Percentiles rank a stretch among this genome's conserved stretches.
phyloP scores from a whole-genome alignment of 2,888 invertebrate species.

The Electrophaes corylata region DNA sequence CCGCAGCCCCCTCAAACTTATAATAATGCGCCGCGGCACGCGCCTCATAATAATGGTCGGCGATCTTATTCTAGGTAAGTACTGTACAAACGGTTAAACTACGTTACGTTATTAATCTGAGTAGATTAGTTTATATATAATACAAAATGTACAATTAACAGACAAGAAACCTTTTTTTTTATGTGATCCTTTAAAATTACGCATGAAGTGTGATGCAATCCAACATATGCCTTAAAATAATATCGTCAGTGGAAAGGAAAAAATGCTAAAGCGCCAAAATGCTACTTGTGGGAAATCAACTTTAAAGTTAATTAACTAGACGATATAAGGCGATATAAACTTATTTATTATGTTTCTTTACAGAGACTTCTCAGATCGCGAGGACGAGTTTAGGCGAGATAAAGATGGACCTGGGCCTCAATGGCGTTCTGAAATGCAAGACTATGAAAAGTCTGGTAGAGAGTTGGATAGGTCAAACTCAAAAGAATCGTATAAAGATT shows the following conservation, averaged over 20 bases:
- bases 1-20: slow-evolving; percentile 54
- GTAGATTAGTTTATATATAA: too few relatives aligned
- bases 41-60: slow-evolving; percentile 66
- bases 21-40: slow-evolving; percentile 70
- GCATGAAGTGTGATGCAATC: too few relatives aligned
- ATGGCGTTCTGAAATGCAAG: slow-evolving; percentile 81
- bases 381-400: slow-evolving; percentile 76
- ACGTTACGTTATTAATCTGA: not conserved
- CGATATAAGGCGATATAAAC: too few relatives aligned
- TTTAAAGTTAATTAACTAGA: too few relatives aligned
- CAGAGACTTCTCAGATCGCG: slow-evolving; percentile 79
- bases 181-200: too few relatives aligned
- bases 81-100: not conserved
- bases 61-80: slow-evolving; percentile 76
- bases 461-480: slow-evolving; percentile 78
- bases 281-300: too few relatives aligned
- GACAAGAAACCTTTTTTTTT: too few relatives aligned
- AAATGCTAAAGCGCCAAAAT: too few relatives aligned
- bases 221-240: too few relatives aligned
- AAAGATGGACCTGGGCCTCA: slow-evolving; percentile 75
- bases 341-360: slow-evolving; percentile 40
- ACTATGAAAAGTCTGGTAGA: slow-evolving; percentile 72
- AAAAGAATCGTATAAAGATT: slow-evolving; percentile 81
- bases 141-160: too few relatives aligned
- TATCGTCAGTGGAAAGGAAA: too few relatives aligned